A percentile compares a stretch with the other conserved stretches of the same genome.
Evolutionary conservation across 2,797 vertebrate species (phyloP).

Genomic region (Gallinago nigripennis): DNA sequence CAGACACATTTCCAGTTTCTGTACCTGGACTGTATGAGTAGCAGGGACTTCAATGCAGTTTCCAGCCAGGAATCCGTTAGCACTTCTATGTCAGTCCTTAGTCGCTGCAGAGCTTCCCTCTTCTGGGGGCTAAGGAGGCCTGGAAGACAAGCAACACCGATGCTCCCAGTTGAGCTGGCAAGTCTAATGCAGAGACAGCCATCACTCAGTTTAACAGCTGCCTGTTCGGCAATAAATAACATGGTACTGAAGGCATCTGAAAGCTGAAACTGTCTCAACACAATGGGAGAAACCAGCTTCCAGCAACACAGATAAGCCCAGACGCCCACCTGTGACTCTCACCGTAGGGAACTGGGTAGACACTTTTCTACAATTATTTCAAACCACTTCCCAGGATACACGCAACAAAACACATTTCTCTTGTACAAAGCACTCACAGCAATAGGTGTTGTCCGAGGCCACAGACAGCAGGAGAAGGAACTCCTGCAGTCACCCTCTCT

Average conservation of each 20-base stretch:
- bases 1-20: not conserved
- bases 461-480: not conserved
- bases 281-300: not conserved
- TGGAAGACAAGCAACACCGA: constrained; percentile 37
- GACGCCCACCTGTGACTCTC: not conserved
- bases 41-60: constrained; percentile 93
- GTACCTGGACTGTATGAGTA: constrained; percentile 95
- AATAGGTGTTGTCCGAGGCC: not conserved
- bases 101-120: constrained; percentile 88
- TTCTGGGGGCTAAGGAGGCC: constrained; percentile 92
- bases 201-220: not conserved
- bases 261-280: not conserved
- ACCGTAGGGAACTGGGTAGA: not conserved
- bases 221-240: not conserved
- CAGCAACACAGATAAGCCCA: not conserved
- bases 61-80: constrained; percentile 96
- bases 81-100: constrained; percentile 91
- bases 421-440: not conserved
- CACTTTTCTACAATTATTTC: not conserved
- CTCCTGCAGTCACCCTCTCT: not conserved
- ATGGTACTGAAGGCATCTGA: not conserved
- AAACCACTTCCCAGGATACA: not conserved
- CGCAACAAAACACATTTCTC: not conserved
- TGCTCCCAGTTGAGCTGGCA: not conserved
- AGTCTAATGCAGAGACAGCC: not conserved